Evolutionary conservation across 2,797 vertebrate genomes (phyloP).

Genomic region (Bovichtus diacanthus): DNA sequence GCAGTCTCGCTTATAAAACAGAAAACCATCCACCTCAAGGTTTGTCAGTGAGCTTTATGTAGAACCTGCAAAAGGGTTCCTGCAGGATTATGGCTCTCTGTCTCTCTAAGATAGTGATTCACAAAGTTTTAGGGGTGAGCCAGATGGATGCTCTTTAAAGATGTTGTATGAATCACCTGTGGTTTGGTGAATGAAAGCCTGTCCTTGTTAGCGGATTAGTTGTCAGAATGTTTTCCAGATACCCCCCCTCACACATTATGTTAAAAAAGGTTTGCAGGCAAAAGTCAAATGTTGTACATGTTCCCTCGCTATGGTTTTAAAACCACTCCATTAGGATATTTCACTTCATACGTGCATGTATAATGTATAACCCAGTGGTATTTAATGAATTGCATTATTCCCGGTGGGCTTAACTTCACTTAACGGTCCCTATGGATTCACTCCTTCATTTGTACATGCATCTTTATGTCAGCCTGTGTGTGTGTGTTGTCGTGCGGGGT

Average conservation of each 20-base stretch:
- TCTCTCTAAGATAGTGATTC: constrained; percentile 10
- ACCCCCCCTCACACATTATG: neutral
- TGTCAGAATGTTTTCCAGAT: neutral
- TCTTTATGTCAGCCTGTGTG: constrained; percentile 10
- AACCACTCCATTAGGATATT: constrained; percentile 27
- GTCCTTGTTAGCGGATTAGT: neutral
- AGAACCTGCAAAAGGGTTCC: constrained; percentile 16
- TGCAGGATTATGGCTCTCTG: neutral
- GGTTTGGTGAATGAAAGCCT: neutral
- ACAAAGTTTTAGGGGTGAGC: constrained; percentile 28
- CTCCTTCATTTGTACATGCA: constrained; percentile 33
- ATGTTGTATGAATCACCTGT: neutral
- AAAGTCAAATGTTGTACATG: constrained; percentile 20
- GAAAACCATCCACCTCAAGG: constrained; percentile 7
- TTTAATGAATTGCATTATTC: constrained; percentile 52
- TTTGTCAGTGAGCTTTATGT: constrained; percentile 13
- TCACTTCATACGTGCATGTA: constrained; percentile 30
- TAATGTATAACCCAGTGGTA: constrained; percentile 57
- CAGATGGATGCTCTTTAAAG: constrained; percentile 2
- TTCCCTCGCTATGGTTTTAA: neutral
- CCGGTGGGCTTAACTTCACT: constrained; percentile 37
- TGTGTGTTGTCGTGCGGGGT: neutral
- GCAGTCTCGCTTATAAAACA: constrained; percentile 5
- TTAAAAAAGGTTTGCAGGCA: constrained; percentile 12
- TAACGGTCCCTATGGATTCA: constrained; percentile 36